A percentile compares a stretch with the other conserved stretches of the same genome.
Conservation (phyloP, 2,888 invertebrate genomes). For the Lathronympha strigana region DNA sequence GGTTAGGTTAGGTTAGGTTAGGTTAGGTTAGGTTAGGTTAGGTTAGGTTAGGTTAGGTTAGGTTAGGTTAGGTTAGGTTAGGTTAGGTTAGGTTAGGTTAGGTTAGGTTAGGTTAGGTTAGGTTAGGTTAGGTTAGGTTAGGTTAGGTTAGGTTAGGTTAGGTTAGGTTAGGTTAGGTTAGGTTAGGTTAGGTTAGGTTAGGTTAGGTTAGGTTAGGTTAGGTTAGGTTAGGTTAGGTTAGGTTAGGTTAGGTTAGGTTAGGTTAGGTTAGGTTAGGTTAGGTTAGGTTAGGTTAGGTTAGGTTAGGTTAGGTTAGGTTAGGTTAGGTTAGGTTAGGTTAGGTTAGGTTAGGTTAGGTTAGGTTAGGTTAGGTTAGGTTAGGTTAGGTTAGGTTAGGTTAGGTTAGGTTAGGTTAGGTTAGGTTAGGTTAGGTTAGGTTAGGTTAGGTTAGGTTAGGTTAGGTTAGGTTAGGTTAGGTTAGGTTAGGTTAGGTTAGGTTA, state of each 20-base stretch:
- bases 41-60: neutral
- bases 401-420: neutral
- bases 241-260: slow-evolving; percentile 1
- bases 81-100: too few relatives aligned
- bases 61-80: slow-evolving; percentile 2
- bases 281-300: slow-evolving; percentile 34
- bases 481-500: neutral
- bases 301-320: slow-evolving; percentile 26
- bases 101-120: neutral
- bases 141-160: neutral
- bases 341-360: too few relatives aligned
- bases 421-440: too few relatives aligned
- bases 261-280: slow-evolving; percentile 32
- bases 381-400: neutral
- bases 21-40: neutral
- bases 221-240: slow-evolving; percentile 24
- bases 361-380: too few relatives aligned
- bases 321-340: slow-evolving; percentile 20
- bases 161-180: neutral
- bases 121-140: neutral
- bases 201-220: neutral
- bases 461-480: neutral
- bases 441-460: too few relatives aligned
- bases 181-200: neutral
- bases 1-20: neutral